Evolutionary conservation across 1,140 invertebrate species (phyloP).

Genomic region (Drosophila ironensis): DNA sequence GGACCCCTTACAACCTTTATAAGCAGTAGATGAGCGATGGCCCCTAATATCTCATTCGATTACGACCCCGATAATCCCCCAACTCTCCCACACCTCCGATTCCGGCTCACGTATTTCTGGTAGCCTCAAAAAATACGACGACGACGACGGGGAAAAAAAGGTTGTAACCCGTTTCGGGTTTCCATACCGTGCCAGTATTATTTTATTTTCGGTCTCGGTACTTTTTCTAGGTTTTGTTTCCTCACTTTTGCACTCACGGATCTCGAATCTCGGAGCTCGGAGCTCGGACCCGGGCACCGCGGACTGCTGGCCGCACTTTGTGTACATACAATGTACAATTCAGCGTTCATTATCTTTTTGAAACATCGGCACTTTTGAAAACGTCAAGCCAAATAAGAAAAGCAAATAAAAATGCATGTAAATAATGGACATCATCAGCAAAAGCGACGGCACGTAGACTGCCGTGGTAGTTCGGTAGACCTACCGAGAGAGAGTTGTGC

Average conservation of each 20-base stretch:
- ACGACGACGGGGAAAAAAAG: no score
- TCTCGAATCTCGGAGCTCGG: no score
- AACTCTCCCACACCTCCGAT: neutral
- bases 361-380: constrained; percentile 80
- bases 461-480: constrained; percentile 22
- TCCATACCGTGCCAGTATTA: neutral
- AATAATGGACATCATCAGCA: constrained; percentile 80
- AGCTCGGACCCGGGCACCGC: constrained; percentile 10
- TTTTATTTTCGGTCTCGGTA: constrained; percentile 1
- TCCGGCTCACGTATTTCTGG: constrained; percentile 30
- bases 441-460: constrained; percentile 63
- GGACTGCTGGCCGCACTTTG: constrained; percentile 10
- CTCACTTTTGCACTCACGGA: constrained; percentile 45
- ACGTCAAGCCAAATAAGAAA: constrained; percentile 79
- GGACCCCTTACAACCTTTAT: neutral
- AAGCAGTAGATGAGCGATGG: constrained; percentile 21
- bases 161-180: constrained; percentile 33
- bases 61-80: constrained; percentile 24
- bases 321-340: constrained; percentile 53
- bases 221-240: constrained; percentile 40
- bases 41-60: constrained; percentile 35
- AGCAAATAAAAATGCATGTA: constrained; percentile 80
- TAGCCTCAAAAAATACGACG: constrained; percentile 34
- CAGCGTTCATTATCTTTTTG: constrained; percentile 75
- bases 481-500: constrained; percentile 10